Evolutionary conservation across 2,888 invertebrate species (phyloP).

Genomic region (Eupithecia tripunctaria): DNA sequence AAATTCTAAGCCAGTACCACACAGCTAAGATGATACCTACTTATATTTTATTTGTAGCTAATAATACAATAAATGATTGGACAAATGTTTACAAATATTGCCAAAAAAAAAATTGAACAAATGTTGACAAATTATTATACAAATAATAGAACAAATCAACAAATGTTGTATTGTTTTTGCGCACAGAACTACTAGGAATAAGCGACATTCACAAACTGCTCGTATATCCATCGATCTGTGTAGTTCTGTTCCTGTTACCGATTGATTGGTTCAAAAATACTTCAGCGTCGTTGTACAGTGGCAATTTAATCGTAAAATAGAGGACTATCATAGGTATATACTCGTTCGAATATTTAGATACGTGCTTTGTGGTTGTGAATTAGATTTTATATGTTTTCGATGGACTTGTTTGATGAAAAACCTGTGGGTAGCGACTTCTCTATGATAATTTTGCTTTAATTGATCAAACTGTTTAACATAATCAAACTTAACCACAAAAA

Average conservation of each 20-base stretch:
- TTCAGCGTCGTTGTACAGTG: not conserved
- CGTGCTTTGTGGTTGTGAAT: not conserved
- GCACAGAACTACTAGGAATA: not conserved
- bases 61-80: too few species aligned
- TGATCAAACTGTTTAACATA: too few species aligned
- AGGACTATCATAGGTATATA: not conserved
- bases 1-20: too few species aligned
- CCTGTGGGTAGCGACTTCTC: not conserved
- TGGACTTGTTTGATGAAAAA: not conserved
- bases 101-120: too few species aligned
- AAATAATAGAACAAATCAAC: too few species aligned
- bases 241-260: not conserved
- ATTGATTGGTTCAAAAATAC: conserved; percentile 1
- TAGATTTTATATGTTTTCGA: not conserved
- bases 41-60: too few species aligned
- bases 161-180: not conserved
- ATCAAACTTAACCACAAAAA: too few species aligned
- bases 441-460: not conserved
- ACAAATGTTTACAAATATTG: too few species aligned
- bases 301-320: not conserved
- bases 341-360: not conserved
- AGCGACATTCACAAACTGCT: not conserved
- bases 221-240: not conserved
- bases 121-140: too few species aligned
- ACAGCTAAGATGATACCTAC: too few species aligned